phyloP scores from a whole-genome alignment of 2,888 invertebrate genomes.

The Arrhopalites spinosus region DNA sequence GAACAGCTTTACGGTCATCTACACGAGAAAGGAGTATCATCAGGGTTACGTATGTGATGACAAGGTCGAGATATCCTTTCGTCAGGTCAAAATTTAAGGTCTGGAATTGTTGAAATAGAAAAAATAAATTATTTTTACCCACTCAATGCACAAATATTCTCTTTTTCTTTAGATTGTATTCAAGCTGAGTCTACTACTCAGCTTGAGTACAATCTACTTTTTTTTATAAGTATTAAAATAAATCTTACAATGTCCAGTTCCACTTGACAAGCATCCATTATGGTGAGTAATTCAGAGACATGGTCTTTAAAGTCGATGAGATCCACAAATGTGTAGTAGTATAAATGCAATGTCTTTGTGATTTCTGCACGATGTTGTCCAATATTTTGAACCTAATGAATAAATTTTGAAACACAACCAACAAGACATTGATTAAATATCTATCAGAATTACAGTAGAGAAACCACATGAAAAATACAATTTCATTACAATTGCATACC shows the following conservation, averaged over 20 bases:
- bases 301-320: conserved; percentile 96
- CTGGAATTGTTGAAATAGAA: conserved; percentile 55
- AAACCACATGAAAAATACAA: neutral
- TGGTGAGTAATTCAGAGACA: conserved; percentile 86
- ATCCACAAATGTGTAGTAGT: conserved; percentile 99
- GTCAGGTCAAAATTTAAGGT: conserved; percentile 95
- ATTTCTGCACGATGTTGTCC: conserved; percentile 89
- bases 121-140: neutral
- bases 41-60: conserved; percentile 88
- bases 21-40: conserved; percentile 98
- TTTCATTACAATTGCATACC: conserved; percentile 51
- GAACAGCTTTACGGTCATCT: conserved; percentile 95
- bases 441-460: neutral
- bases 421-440: neutral
- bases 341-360: conserved; percentile 92
- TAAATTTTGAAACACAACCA: conserved; percentile 4
- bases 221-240: neutral
- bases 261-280: conserved; percentile 95
- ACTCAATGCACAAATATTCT: neutral
- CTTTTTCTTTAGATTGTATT: neutral
- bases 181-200: too few species aligned
- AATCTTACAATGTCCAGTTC: conserved; percentile 82
- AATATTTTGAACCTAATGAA: conserved; percentile 65
- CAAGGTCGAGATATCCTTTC: conserved; percentile 91
- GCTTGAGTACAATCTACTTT: neutral